Evolutionary conservation across 2,797 vertebrate genomes (phyloP).

Genomic region (Ptychobarbus kaznakovi): DNA sequence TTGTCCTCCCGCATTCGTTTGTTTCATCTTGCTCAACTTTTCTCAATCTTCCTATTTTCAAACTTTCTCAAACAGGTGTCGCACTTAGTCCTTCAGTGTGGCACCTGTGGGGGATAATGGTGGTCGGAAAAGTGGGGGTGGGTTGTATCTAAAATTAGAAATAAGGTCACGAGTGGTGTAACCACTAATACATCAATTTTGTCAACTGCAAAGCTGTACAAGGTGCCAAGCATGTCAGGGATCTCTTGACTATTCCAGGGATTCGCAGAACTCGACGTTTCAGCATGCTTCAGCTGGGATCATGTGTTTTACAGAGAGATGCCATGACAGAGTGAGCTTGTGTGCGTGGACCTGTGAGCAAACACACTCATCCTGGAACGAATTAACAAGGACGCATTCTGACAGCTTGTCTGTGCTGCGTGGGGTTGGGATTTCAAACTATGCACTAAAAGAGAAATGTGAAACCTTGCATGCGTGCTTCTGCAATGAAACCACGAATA

Average conservation of each 20-base stretch:
- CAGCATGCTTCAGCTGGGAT: slow-evolving; percentile 59
- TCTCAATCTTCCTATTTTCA: slow-evolving; percentile 15
- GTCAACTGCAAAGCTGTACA: slow-evolving; percentile 71
- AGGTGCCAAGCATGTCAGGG: slow-evolving; percentile 67
- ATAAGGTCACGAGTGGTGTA: slow-evolving; percentile 61
- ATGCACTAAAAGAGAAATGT: slow-evolving; percentile 38
- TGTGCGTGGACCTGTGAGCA: slow-evolving; percentile 45
- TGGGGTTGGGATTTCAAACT: slow-evolving; percentile 33
- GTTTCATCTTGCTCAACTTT: slow-evolving; percentile 12
- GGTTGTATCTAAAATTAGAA: slow-evolving; percentile 60
- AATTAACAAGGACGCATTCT: slow-evolving; percentile 63
- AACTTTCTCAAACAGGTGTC: slow-evolving; percentile 26
- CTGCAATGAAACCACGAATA: slow-evolving; percentile 13
- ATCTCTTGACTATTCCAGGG: slow-evolving; percentile 67
- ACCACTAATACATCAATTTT: slow-evolving; percentile 66
- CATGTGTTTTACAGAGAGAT: slow-evolving; percentile 59
- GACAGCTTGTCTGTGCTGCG: slow-evolving; percentile 51
- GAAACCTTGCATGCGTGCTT: slow-evolving; percentile 32
- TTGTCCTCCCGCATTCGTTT: not conserved
- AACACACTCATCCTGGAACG: slow-evolving; percentile 54
- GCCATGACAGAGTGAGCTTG: slow-evolving; percentile 29
- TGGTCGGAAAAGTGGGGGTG: slow-evolving; percentile 61
- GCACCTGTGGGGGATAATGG: slow-evolving; percentile 55
- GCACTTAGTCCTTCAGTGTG: not conserved
- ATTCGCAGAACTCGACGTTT: slow-evolving; percentile 63